Conservation (phyloP, 53 echinoderm and acorn worm genomes). For the Paracentrotus lividus region DNA sequence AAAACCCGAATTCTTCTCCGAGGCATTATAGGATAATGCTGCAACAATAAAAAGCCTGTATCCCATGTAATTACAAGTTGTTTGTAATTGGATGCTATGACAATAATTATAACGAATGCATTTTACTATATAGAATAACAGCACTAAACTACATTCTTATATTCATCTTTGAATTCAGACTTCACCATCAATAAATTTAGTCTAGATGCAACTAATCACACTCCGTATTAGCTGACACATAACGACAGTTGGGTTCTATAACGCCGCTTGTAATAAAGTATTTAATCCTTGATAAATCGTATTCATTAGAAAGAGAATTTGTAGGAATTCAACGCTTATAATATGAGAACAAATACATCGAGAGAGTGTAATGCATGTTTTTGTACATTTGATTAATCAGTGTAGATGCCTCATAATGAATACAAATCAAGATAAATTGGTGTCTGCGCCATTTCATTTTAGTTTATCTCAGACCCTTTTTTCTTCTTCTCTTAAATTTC, state of each 20-base stretch:
- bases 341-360: neutral
- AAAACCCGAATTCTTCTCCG: too few relatives aligned
- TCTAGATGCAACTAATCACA: neutral
- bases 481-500: too few relatives aligned
- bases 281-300: neutral
- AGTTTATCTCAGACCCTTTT: neutral
- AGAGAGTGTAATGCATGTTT: neutral
- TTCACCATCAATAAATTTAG: neutral
- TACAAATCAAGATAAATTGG: neutral
- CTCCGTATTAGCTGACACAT: neutral
- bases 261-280: neutral
- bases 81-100: too few relatives aligned
- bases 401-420: neutral
- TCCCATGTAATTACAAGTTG: too few relatives aligned
- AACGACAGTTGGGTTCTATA: neutral
- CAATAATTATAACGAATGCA: neutral
- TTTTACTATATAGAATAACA: neutral
- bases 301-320: constrained; percentile 6
- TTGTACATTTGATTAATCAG: neutral
- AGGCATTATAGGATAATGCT: too few relatives aligned
- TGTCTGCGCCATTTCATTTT: neutral
- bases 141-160: neutral
- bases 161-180: neutral
- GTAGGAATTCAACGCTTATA: neutral
- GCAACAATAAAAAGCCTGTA: too few relatives aligned